phyloP scores from a whole-genome alignment of 2,113 vertebrate genomes.

The Macroglossus sobrinus region DNA sequence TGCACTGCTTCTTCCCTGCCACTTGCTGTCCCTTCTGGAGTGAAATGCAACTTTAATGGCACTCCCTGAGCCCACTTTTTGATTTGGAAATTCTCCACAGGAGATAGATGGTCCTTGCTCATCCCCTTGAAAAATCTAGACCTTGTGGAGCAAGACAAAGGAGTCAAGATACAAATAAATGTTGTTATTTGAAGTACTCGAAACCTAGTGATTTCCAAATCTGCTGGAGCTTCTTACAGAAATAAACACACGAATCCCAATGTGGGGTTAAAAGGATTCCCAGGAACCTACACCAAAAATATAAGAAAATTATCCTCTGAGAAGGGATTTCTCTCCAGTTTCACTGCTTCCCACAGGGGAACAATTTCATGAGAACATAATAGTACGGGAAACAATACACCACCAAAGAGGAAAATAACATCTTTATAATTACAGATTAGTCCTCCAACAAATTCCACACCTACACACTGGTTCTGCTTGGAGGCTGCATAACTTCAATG shows the following conservation, averaged over 20 bases:
- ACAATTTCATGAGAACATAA: background rate
- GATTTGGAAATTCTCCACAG: background rate
- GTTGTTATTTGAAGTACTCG: constrained; percentile 24
- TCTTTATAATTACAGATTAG: constrained; percentile 53
- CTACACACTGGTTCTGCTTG: background rate
- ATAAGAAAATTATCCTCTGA: constrained; percentile 38
- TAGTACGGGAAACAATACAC: constrained; percentile 43
- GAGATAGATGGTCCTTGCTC: background rate
- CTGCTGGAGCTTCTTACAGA: constrained; percentile 45
- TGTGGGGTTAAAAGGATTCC: constrained; percentile 54
- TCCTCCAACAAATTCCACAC: background rate
- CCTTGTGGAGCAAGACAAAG: constrained; percentile 10
- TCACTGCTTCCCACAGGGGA: constrained; percentile 39
- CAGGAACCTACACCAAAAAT: background rate
- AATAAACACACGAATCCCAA: background rate
- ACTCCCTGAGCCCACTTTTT: background rate
- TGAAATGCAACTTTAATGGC: background rate
- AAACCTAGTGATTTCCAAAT: constrained; percentile 70
- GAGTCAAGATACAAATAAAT: constrained; percentile 29
- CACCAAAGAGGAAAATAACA: constrained; percentile 17
- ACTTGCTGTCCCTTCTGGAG: background rate
- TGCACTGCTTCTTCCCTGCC: background rate
- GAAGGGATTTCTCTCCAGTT: constrained; percentile 46
- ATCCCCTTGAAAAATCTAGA: background rate
- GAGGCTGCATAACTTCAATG: accelerated